Evolutionary conservation across 2,113 vertebrate genomes (phyloP), one percentile per base, ranked within the genome.

Genomic region (Nothobranchius kuhntae): DNA sequence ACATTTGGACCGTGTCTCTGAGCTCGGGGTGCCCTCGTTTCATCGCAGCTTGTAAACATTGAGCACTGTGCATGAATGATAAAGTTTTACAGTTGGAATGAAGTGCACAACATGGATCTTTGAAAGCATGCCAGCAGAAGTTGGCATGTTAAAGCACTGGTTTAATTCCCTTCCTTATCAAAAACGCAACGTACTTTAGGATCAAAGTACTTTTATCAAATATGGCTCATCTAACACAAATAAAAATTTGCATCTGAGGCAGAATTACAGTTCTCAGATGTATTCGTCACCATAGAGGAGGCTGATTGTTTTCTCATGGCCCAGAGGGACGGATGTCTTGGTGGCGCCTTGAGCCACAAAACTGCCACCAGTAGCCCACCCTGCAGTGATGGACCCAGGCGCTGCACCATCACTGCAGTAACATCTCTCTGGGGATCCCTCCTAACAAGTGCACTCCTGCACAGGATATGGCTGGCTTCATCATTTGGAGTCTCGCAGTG

Each of bases 141-240:
- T 63, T 78, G 77, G 65, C 64, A 75, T 66, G 81, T 82, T 68
- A 79, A 71, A 42, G 57, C 44, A 81, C 77, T 84, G 76, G 82
- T 82, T 84, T 83, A 86, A 75, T 50, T 62, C 65, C 44, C 24
- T 71, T 64, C 62, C 80, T 85, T 82, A 81, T 86, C 82, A 79
- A 64, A 80, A 80, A 62, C 61, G 38, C 66, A 68, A 61, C 73
- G 73, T 84, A 73, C 71, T 83, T 67, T 13, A 67, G 63, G 68
- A 80, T 74, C 77, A 84, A 73, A 85, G 76, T 71, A 61, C 55
- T 56, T 73, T 71, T 55, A 52, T 44, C 13, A 75, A 63, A 53
- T 66, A 63, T 21, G 17, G 47, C 17, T 76, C 21, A 5, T 57
- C 66, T 61, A 61, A 55, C 68, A 62, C 62, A 80, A 78, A 73